Conservation (phyloP, 2,888 invertebrate genomes). For the Aphodius sticticus region DNA sequence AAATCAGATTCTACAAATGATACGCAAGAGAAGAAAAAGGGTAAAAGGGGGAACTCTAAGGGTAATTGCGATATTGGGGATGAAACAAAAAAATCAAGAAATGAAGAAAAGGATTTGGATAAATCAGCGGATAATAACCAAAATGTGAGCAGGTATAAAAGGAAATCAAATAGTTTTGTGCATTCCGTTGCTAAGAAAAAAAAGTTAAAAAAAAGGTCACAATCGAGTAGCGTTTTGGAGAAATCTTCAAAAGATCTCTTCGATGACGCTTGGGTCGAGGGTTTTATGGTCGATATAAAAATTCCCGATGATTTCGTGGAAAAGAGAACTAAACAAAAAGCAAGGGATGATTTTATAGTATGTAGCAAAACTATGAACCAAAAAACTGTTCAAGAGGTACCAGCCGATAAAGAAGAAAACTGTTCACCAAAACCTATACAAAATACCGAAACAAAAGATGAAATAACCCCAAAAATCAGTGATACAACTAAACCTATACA, state of each 20-base stretch:
- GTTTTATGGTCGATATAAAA: neutral
- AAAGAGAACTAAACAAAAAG: neutral
- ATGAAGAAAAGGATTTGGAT: constrained; percentile 5
- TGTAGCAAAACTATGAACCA: neutral
- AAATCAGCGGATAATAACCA: neutral
- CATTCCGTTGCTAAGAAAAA: neutral
- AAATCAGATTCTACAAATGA: neutral
- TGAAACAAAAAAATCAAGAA: constrained; percentile 10
- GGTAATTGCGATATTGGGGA: neutral
- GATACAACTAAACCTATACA: too few relatives aligned
- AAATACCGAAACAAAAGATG: neutral
- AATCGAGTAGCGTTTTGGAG: neutral
- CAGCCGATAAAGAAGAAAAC: neutral
- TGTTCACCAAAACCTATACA: neutral
- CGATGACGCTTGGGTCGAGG: neutral
- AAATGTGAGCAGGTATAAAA: neutral
- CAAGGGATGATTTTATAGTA: neutral
- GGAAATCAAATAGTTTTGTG: neutral
- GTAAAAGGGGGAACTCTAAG: neutral
- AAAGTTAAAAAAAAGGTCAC: constrained; percentile 1
- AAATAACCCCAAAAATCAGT: neutral
- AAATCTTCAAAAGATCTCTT: neutral
- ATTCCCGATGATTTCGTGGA: neutral
- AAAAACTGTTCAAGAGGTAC: neutral
- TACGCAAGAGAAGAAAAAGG: constrained; percentile 11